Evolutionary conservation across 2,888 invertebrate genomes (phyloP).

Genomic region (Agrotis exclamationis): DNA sequence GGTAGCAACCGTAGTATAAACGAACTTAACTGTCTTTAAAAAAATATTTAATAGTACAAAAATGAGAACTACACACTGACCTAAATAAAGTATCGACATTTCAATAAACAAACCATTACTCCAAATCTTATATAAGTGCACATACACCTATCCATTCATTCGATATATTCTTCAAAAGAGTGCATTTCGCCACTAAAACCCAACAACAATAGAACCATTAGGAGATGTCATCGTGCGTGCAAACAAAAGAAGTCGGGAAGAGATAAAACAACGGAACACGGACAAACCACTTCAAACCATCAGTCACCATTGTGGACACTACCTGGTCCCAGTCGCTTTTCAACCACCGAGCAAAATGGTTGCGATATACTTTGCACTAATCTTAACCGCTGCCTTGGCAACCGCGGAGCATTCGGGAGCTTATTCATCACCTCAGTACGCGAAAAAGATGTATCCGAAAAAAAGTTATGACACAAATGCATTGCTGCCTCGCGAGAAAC

Average conservation of each 20-base stretch:
- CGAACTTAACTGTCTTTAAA: no score
- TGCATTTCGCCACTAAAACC: conserved; percentile 75
- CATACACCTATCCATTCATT: conserved; percentile 48
- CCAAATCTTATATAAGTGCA: conserved; percentile 47
- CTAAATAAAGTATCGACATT: conserved; percentile 14
- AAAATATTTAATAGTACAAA: no score
- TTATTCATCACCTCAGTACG: conserved; percentile 89
- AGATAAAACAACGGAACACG: conserved; percentile 86
- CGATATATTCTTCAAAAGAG: conserved; percentile 57
- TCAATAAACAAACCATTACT: conserved; percentile 37
- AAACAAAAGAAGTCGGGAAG: conserved; percentile 88
- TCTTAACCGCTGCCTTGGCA: conserved; percentile 65
- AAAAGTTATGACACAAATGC: conserved; percentile 79
- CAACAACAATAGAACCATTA: conserved; percentile 88
- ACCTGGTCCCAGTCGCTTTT: conserved; percentile 75
- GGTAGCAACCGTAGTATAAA: no score
- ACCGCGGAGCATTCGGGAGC: conserved; percentile 87
- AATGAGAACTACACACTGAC: not conserved
- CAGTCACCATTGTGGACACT: conserved; percentile 75
- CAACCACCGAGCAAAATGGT: conserved; percentile 78
- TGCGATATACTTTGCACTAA: conserved; percentile 73
- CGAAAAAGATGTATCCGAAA: conserved; percentile 87
- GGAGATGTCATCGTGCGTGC: conserved; percentile 89
- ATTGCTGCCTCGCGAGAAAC: conserved; percentile 82
- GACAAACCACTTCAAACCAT: conserved; percentile 76